Base-by-base conservation (phyloP, 2,113 vertebrate species). In the Sula dactylatra region DNA sequence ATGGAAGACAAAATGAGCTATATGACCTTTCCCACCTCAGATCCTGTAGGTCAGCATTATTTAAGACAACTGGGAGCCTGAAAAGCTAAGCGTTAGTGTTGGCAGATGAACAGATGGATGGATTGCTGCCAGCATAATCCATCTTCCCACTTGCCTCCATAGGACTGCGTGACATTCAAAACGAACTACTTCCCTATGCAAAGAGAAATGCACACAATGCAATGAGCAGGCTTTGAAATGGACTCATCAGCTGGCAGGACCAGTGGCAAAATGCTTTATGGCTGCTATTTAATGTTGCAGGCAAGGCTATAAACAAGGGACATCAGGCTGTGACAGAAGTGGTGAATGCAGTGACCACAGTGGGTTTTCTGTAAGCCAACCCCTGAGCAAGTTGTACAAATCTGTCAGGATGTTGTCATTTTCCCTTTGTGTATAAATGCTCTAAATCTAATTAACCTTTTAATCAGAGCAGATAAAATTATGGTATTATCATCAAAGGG, bases 41-140 rank as follows among this genome's bases (percentile, higher is more conserved):
- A 96, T 84, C 84, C 94, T 85, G 86, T 95, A 96, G 97, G 96
- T 97, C 97, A 97, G 93, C 90, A 97, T 85, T 97, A 97, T 97
- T 97, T 96, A 96, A 95, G 92, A 93, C 92, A 97, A 97, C 74
- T 76, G 86, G 90, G 88, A 96, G 79, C 81, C 88, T 44, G 72
- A 85, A 93, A 87, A 96, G 76, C 92, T 94, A 96, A 97, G 96
- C 96, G 96, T 97, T 96, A 97, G 76, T 62, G 82, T 50, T 97
- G 97, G 96, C 95, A 93, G 84, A 94, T 76, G 94, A 97, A 94
- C 95, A 97, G 96, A 98, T 95, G 95, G 93, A 96, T 97, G 97
- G 94, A 94, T 80, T 8, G 15, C 79, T 96, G 96, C 96, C 97
- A 97, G 83, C 26, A 82, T 17, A 95, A 97, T 96, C 92, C 82